A percentile compares a stretch with the other conserved stretches of the same genome.
These are phyloP conservation scores for Pantherophis alleghaniensis DNA, from an alignment of 2,797 vertebrate species.

Conservation along the genomic window DNA sequence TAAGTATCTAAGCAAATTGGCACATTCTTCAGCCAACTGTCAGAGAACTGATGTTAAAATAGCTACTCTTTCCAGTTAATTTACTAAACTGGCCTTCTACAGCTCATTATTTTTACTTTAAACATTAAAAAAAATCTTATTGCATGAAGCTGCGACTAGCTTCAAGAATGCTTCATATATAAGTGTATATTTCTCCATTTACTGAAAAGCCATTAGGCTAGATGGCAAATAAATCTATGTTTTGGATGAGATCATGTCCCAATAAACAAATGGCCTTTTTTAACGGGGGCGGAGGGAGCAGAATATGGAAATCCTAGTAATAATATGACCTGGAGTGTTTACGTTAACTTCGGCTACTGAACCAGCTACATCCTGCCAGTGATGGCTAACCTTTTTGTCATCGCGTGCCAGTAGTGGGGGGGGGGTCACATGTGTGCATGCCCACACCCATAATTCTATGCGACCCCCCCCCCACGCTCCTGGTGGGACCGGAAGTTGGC, in stretches of 20 bases:
- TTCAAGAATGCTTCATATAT: neutral
- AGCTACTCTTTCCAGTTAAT: neutral
- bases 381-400: too few species aligned
- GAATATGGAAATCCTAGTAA: neutral
- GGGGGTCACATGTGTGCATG: too few species aligned
- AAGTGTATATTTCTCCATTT: constrained; percentile 25
- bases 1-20: neutral
- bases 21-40: constrained; percentile 1
- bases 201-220: neutral
- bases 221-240: neutral
- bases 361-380: neutral
- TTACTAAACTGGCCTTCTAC: neutral
- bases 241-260: neutral
- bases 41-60: neutral
- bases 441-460: too few species aligned
- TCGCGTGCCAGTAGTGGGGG: too few species aligned
- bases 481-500: too few species aligned
- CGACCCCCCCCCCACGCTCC: too few species aligned
- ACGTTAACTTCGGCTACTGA: neutral
- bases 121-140: constrained; percentile 8
- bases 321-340: neutral
- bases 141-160: neutral
- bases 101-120: neutral
- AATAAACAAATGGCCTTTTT: neutral
- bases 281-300: neutral